These are phyloP conservation scores for Eustalomyia histrio DNA, from an alignment of 2,888 invertebrate species.

Conservation along the genomic window DNA sequence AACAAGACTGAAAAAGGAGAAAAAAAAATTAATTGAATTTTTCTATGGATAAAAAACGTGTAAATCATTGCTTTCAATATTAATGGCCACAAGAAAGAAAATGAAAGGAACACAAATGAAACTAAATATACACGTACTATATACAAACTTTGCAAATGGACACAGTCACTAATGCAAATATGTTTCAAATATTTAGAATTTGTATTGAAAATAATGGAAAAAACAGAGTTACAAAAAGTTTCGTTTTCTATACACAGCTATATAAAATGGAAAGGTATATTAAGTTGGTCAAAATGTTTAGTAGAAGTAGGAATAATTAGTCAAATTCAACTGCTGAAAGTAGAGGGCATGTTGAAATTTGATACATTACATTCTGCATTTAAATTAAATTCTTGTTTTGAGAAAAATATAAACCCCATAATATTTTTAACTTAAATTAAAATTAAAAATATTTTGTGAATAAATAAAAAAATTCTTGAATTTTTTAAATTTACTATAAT, in stretches of 20 bases:
- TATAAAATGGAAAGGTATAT: neutral
- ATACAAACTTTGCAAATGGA: neutral
- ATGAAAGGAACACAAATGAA: slow-evolving; percentile 23
- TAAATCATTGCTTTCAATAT: slow-evolving; percentile 61
- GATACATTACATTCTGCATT: too few species aligned
- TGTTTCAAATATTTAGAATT: slow-evolving; percentile 7
- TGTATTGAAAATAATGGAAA: neutral
- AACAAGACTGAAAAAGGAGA: slow-evolving; percentile 69
- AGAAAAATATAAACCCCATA: too few species aligned
- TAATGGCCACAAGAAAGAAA: slow-evolving; percentile 45
- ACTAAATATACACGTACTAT: neutral
- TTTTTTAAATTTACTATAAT: too few species aligned
- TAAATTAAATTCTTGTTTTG: too few species aligned
- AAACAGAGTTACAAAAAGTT: neutral
- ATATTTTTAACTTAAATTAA: too few species aligned
- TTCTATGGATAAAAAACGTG: slow-evolving; percentile 47
- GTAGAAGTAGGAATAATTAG: neutral
- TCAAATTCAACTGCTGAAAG: too few species aligned
- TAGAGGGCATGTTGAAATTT: too few species aligned
- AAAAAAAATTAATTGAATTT: slow-evolving; percentile 63
- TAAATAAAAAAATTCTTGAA: too few species aligned
- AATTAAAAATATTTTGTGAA: too few species aligned
- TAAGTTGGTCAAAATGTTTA: neutral
- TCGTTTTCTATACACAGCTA: neutral
- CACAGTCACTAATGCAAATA: slow-evolving; percentile 35